Base-by-base conservation (phyloP, 2,888 invertebrate species). In the Petrolisthes manimaculis region DNA sequence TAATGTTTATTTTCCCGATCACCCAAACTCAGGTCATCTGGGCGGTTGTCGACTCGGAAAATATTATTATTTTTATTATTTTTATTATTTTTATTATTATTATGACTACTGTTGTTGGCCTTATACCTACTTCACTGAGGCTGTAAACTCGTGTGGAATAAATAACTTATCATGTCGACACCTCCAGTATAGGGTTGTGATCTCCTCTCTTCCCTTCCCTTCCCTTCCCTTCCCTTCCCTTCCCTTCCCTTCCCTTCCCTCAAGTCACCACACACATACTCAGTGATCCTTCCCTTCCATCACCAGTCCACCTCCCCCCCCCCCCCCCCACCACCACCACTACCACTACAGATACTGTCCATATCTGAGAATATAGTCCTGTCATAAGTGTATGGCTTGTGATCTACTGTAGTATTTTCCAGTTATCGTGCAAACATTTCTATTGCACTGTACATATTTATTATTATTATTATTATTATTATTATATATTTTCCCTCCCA, bases 141-240 rank as follows among this genome's bases (percentile, higher is more conserved):
- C n/a, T n/a, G n/a, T n/a, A n/a, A n/a, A n/a, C n/a, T n/a, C n/a
- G n/a, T n/a, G n/a, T n/a, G n/a, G n/a, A n/a, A n/a, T n/a, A n/a
- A n/a, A n/a, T n/a, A n/a, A n/a, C n/a, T n/a, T n/a, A n/a, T n/a
- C n/a, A n/a, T n/a, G n/a, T 53, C 61, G 83, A 24, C 56, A 61
- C 88, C 81, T 83, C 86, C 88, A 80, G 80, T 81, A 71, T 79
- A 88, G 88, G 88, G 88, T 88, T 88, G 88, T 88, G 88, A 88
- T 82, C 88, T 84, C 78, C 79, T 61, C 53, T 55, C 74, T 88
- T 74, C 77, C 55, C n/a, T 71, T 5, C n/a, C 71, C n/a, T 5
- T n/a, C n/a, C 5, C 12, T 71, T 21, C n/a, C 61, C 61, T 61
- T 61, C 61, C 61, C 14, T 61, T 14, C 61, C 61, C 61, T 61